These are phyloP conservation scores for Iselma pallidipennis DNA, from an alignment of 2,888 invertebrate species.

Conservation along the genomic window DNA sequence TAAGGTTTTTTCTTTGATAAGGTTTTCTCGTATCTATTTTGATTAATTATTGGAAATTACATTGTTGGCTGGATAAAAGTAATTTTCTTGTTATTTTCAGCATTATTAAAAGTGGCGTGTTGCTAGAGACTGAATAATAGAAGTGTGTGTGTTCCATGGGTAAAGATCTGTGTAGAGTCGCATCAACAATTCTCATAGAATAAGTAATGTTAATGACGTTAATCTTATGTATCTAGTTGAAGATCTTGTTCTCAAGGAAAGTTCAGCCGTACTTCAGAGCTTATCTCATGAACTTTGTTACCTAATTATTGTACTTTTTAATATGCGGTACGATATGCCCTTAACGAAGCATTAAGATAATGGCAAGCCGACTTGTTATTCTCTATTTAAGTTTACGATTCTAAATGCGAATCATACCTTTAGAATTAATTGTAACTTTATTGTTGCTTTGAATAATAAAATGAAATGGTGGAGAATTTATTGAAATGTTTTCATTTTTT, in stretches of 20 bases:
- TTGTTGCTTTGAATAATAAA: background rate
- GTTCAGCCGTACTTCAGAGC: conserved; percentile 38
- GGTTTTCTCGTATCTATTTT: background rate
- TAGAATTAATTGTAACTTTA: background rate
- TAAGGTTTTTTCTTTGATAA: too few relatives aligned
- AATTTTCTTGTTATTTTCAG: background rate
- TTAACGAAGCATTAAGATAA: conserved; percentile 30
- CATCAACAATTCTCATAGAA: conserved; percentile 40
- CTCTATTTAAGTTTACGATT: background rate
- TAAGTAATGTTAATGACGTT: conserved; percentile 43
- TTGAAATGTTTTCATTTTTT: background rate
- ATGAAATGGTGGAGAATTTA: background rate
- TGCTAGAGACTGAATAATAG: conserved; percentile 26
- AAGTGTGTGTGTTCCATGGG: conserved; percentile 36
- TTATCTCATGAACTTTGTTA: conserved; percentile 42
- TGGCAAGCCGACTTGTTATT: conserved; percentile 13
- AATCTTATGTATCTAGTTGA: conserved; percentile 41
- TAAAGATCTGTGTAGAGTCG: conserved; percentile 30
- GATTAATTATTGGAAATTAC: background rate
- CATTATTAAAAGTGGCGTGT: background rate
- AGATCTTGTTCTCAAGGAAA: conserved; percentile 44
- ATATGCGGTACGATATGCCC: conserved; percentile 33
- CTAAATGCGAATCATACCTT: too few relatives aligned
- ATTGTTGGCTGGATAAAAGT: background rate
- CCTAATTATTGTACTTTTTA: conserved; percentile 42